Conservation (phyloP, 2,888 invertebrate species). For the Alviniconcha strummeri region DNA sequence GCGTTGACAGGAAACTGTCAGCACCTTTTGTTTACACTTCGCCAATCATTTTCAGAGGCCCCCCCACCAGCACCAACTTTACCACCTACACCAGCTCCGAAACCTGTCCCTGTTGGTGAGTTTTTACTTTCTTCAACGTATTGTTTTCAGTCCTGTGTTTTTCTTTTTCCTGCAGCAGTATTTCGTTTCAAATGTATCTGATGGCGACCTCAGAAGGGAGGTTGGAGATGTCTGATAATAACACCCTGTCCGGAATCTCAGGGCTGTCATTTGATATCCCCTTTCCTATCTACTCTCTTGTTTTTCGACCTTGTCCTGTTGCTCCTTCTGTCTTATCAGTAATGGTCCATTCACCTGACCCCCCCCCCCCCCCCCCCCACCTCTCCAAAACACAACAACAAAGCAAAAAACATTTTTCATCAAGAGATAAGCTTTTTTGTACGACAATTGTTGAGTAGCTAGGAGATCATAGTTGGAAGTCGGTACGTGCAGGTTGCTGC, state of each 20-base stretch:
- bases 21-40: constrained; percentile 38
- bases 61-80: constrained; percentile 19
- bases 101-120: not conserved
- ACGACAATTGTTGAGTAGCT: too few species aligned
- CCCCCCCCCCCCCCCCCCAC: too few species aligned
- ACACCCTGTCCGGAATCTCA: too few species aligned
- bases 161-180: not conserved
- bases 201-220: too few species aligned
- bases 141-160: too few species aligned
- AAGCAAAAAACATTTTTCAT: too few species aligned
- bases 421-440: not conserved
- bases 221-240: too few species aligned
- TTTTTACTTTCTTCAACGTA: not conserved
- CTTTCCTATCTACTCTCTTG: not conserved
- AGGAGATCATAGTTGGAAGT: constrained; percentile 34
- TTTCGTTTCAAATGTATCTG: too few species aligned
- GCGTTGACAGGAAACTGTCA: too few species aligned
- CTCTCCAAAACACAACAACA: too few species aligned
- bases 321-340: not conserved
- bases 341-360: too few species aligned
- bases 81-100: constrained; percentile 1
- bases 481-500: constrained; percentile 43
- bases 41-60: constrained; percentile 28
- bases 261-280: too few species aligned
- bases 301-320: not conserved